phyloP scores from a whole-genome alignment of 2,888 invertebrate species.

The Syrista parreyssii region DNA sequence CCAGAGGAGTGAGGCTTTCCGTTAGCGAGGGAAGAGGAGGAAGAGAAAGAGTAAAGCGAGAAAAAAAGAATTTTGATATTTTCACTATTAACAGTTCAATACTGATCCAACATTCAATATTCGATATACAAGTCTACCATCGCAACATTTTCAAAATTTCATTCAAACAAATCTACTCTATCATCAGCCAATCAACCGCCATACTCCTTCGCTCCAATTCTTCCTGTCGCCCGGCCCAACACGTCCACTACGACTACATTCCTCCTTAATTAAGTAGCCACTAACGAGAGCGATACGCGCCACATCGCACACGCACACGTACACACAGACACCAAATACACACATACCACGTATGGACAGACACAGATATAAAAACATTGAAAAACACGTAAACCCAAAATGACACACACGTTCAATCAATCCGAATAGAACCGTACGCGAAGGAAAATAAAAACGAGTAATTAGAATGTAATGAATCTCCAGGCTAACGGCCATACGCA shows the following conservation, averaged over 20 bases:
- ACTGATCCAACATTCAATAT: background rate
- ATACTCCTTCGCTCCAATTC: background rate
- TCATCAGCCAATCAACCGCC: background rate
- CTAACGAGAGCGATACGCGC: conserved; percentile 37
- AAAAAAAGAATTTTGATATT: background rate
- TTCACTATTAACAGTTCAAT: too few species aligned
- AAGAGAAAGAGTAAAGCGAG: background rate
- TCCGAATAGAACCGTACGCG: background rate
- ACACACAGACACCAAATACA: conserved; percentile 16
- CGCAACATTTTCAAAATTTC: background rate
- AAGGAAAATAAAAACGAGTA: background rate
- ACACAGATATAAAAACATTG: background rate
- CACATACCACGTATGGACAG: background rate
- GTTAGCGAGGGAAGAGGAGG: conserved; percentile 10
- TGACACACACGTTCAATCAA: background rate
- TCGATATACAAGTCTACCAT: background rate
- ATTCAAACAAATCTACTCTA: background rate
- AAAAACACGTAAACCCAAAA: background rate
- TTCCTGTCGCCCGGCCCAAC: conserved; percentile 49
- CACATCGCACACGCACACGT: conserved; percentile 2
- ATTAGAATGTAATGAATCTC: conserved; percentile 4
- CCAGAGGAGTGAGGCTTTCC: conserved; percentile 11
- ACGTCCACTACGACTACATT: conserved; percentile 59
- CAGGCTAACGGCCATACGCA: conserved; percentile 15
- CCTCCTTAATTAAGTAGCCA: conserved; percentile 61